Evolutionary conservation across 1,140 invertebrate species (phyloP).

Genomic region (Aphelinus certus): DNA sequence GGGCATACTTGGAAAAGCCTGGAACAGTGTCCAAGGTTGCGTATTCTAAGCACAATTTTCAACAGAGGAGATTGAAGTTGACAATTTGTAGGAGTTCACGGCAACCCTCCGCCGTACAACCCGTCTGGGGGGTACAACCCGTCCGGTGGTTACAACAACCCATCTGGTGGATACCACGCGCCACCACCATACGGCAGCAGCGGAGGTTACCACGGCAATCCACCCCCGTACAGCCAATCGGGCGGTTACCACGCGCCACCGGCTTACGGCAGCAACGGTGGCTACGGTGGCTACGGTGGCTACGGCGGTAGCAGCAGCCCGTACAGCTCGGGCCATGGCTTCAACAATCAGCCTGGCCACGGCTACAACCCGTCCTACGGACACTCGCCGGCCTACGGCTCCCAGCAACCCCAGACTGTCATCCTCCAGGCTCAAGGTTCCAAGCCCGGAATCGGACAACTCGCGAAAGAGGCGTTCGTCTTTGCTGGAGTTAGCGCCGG

Average conservation of each 20-base stretch:
- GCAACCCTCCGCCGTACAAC: constrained; percentile 17
- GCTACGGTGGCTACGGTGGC: constrained; percentile 24
- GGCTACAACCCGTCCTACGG: constrained; percentile 53
- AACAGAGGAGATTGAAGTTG: too few species aligned
- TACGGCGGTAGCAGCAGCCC: constrained; percentile 22
- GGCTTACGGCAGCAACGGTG: background rate
- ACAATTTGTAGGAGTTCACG: background rate
- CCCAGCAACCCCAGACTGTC: constrained; percentile 54
- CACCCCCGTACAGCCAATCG: background rate
- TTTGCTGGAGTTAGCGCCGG: constrained; percentile 61
- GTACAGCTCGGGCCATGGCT: constrained; percentile 41
- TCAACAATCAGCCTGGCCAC: constrained; percentile 40
- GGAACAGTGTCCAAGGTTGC: too few species aligned
- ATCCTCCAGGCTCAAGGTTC: constrained; percentile 49
- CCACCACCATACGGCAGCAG: constrained; percentile 20
- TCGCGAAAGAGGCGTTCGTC: constrained; percentile 63
- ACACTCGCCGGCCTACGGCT: constrained; percentile 25
- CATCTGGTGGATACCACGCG: constrained; percentile 9
- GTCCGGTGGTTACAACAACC: constrained; percentile 29
- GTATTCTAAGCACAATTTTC: too few species aligned
- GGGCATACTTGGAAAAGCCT: too few species aligned
- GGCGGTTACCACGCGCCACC: constrained; percentile 22
- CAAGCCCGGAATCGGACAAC: constrained; percentile 60
- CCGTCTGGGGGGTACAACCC: constrained; percentile 33
- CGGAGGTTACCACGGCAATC: constrained; percentile 31